A percentile compares a stretch with the other conserved stretches of the same genome.
These are phyloP conservation scores for Patagioenas fasciata DNA, from an alignment of 2,113 vertebrate species.

Conservation along the genomic window DNA sequence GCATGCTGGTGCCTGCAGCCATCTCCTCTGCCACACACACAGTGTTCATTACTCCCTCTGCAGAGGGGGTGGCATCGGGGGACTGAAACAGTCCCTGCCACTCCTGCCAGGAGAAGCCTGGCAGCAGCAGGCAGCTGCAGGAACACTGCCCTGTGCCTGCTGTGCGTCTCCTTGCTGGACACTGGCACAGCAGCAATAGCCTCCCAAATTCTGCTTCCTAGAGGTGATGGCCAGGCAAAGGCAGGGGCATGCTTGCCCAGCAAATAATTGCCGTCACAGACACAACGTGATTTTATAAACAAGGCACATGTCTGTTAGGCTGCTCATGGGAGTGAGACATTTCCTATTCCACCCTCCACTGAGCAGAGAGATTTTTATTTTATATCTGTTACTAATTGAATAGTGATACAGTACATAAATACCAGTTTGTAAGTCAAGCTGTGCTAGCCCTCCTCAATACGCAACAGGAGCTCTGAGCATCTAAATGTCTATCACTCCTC, in stretches of 20 bases:
- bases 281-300: neutral
- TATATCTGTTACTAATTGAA: neutral
- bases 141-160: neutral
- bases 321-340: neutral
- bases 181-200: neutral
- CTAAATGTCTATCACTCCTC: neutral
- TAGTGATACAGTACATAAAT: neutral
- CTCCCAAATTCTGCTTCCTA: neutral
- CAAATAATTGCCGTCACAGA: neutral
- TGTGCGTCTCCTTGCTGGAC: neutral
- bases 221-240: neutral
- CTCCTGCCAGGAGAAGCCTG: neutral
- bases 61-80: accelerated
- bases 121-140: neutral
- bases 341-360: neutral
- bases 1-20: neutral
- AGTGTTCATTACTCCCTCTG: accelerated
- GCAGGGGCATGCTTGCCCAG: neutral
- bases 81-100: no score
- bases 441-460: neutral
- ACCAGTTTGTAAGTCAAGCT: neutral
- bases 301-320: neutral
- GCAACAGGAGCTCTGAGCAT: neutral
- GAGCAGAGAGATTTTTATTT: neutral
- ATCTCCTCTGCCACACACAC: neutral